Conservation (phyloP, 2,888 invertebrate genomes). For the Maniola hyperantus region DNA sequence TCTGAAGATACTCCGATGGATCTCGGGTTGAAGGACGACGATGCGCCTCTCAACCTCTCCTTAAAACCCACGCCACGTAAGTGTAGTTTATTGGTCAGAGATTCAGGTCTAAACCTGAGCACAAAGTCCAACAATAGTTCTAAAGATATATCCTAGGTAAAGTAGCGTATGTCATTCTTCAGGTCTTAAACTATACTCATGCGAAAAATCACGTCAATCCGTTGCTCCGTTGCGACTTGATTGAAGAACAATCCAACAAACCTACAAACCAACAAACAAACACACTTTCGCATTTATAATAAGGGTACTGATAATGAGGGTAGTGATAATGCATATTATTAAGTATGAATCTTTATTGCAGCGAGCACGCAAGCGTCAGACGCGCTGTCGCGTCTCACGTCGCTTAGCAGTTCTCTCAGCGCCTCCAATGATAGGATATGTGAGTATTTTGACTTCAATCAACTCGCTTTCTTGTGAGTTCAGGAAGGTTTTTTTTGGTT, state of each 20-base stretch:
- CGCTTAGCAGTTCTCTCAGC: slow-evolving; percentile 81
- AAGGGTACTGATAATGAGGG: no score
- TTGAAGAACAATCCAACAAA: no score
- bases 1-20: slow-evolving; percentile 68
- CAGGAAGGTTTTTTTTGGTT: no score
- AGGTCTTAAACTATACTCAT: no score
- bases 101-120: slow-evolving; percentile 71
- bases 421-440: slow-evolving; percentile 75
- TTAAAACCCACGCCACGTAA: slow-evolving; percentile 85
- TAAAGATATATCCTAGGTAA: slow-evolving; percentile 37
- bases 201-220: no score
- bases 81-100: slow-evolving; percentile 49
- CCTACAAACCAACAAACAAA: no score
- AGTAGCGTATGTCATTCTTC: no score
- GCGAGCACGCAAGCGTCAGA: slow-evolving; percentile 73
- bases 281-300: no score
- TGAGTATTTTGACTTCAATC: no score
- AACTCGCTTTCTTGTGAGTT: no score
- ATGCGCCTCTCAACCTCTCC: slow-evolving; percentile 92
- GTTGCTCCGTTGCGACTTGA: no score
- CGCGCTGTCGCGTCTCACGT: slow-evolving; percentile 80
- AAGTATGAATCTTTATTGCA: slow-evolving; percentile 44
- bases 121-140: slow-evolving; percentile 51
- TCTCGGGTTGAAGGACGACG: slow-evolving; percentile 82
- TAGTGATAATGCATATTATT: no score